Conservation (phyloP, 2,888 invertebrate species). For the Leucoma salicis region DNA sequence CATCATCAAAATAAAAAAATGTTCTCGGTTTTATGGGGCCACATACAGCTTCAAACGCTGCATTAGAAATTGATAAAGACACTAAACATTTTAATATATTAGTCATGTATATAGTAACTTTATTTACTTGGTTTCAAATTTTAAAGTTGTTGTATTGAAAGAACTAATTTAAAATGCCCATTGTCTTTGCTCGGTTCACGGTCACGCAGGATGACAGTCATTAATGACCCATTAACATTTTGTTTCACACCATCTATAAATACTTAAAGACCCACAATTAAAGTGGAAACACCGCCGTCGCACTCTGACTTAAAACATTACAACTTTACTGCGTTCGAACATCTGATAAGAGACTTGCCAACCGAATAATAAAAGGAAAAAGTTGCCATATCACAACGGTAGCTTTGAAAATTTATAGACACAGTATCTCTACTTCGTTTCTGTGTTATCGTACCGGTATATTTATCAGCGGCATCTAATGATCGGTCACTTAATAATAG, state of each 20-base stretch:
- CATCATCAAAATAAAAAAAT: conserved; percentile 45
- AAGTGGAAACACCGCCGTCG: conserved; percentile 47
- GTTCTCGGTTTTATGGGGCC: conserved; percentile 35
- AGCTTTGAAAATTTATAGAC: conserved; percentile 53
- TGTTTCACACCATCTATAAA: conserved; percentile 66
- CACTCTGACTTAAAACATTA: conserved; percentile 45
- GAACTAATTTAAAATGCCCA: conserved; percentile 30
- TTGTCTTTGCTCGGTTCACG: conserved; percentile 42
- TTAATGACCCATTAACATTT: conserved; percentile 65
- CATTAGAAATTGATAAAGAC: conserved; percentile 10
- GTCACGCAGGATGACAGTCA: conserved; percentile 51
- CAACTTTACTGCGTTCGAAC: conserved; percentile 55
- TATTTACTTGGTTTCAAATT: not conserved
- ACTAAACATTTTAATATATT: conserved; percentile 11
- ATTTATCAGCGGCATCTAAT: conserved; percentile 72
- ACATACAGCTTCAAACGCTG: conserved; percentile 29
- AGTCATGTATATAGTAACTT: not conserved
- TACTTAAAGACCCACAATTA: conserved; percentile 52
- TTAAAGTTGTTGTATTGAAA: conserved; percentile 8
- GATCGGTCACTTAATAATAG: conserved; percentile 71
- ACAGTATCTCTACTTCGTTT: conserved; percentile 68
- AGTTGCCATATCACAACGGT: conserved; percentile 46
- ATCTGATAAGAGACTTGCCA: conserved; percentile 52
- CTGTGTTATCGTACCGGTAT: conserved; percentile 46
- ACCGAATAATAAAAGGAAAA: conserved; percentile 33